Conservation (phyloP, 2,113 vertebrate genomes). For the Chloroceryle aenea region DNA sequence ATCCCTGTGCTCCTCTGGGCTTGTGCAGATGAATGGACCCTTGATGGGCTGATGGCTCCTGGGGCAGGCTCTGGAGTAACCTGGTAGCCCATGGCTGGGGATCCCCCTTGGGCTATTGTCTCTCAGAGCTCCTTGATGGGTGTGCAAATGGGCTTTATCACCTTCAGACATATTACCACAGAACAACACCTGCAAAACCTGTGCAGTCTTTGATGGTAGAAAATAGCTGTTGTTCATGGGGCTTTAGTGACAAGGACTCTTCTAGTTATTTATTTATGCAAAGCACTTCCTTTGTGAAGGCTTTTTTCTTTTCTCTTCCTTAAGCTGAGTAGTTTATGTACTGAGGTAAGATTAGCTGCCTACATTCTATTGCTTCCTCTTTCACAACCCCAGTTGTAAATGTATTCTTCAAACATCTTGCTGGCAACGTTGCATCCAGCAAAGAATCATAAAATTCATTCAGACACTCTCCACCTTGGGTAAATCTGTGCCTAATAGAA, state of each 20-base stretch:
- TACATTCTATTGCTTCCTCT: not conserved
- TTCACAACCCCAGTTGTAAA: not conserved
- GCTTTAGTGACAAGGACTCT: not conserved
- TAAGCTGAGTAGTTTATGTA: not conserved
- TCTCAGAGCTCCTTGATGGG: not conserved
- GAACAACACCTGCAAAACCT: not conserved
- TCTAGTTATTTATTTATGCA: not conserved
- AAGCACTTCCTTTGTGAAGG: not conserved
- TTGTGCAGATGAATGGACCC: too few relatives aligned
- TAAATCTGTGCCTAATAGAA: not conserved
- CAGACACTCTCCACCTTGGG: not conserved
- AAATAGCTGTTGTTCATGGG: not conserved
- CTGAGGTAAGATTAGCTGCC: not conserved
- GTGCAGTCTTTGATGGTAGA: too few relatives aligned
- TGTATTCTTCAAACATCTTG: not conserved
- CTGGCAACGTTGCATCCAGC: not conserved
- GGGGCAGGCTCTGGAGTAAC: rapidly evolving
- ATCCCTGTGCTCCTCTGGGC: not conserved
- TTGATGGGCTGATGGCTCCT: not conserved
- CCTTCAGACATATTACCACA: too few relatives aligned
- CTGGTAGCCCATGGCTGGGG: not conserved
- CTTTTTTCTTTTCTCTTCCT: not conserved
- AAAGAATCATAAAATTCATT: not conserved
- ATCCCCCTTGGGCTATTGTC: not conserved
- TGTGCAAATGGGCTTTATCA: not conserved